Evolutionary conservation across 1,140 invertebrate species (phyloP).

Genomic region (Caenorhabditis brenneri): DNA sequence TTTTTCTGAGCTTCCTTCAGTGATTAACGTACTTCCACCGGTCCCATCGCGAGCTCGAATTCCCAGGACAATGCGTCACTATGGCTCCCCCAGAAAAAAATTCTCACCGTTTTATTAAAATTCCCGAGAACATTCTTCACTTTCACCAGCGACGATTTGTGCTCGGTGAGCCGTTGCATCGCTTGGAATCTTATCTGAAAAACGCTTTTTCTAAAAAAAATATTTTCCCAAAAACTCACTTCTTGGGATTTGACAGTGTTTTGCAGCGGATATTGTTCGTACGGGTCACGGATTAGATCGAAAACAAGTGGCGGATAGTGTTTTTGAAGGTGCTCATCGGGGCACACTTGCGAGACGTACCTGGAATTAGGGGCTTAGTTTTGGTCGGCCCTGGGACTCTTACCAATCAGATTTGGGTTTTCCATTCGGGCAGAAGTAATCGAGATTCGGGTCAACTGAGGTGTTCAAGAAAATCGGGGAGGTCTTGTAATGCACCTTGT

Average conservation of each 20-base stretch:
- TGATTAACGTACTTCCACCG: too few relatives aligned
- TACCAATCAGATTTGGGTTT: conserved; percentile 66
- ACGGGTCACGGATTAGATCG: conserved; percentile 63
- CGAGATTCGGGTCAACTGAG: conserved; percentile 62
- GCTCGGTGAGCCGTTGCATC: neutral
- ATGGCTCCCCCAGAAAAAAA: neutral
- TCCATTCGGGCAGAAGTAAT: conserved; percentile 66
- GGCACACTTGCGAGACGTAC: conserved; percentile 69
- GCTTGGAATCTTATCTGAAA: conserved; percentile 39
- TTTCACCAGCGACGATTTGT: conserved; percentile 5
- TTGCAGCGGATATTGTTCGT: conserved; percentile 62
- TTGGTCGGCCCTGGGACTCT: conserved; percentile 52
- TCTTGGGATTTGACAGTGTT: conserved; percentile 22
- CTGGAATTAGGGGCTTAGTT: conserved; percentile 57
- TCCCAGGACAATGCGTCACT: conserved; percentile 35
- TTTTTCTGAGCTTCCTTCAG: too few relatives aligned
- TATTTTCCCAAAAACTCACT: neutral
- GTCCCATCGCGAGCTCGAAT: too few relatives aligned
- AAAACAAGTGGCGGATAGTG: conserved; percentile 68
- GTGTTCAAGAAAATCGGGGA: conserved; percentile 69
- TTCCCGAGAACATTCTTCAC: conserved; percentile 28
- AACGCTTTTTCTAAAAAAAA: neutral
- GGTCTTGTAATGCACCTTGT: conserved; percentile 69
- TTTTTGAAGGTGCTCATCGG: conserved; percentile 62
- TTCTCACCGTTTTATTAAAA: neutral